These are phyloP conservation scores for Drosophila biarmipes DNA, from an alignment of 1,140 invertebrate genomes.

Conservation along the genomic window DNA sequence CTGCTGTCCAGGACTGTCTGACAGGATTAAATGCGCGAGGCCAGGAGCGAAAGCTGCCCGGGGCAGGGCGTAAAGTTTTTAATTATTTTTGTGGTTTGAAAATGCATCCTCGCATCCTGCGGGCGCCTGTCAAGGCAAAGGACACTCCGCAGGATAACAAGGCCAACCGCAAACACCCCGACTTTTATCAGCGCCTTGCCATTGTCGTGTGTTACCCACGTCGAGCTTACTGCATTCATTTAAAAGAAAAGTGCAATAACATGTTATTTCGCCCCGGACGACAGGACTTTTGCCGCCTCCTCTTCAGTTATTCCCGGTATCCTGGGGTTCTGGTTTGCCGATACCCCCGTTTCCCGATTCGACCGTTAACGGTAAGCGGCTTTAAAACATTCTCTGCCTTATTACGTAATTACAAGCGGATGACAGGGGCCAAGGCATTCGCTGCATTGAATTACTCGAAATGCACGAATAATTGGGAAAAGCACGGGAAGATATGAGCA, in stretches of 20 bases:
- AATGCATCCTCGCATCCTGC: conserved; percentile 51
- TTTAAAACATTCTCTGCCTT: conserved; percentile 74
- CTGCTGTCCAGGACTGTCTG: conserved; percentile 16
- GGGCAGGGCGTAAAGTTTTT: conserved; percentile 72
- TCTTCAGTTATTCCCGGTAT: background rate
- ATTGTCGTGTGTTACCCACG: conserved; percentile 56
- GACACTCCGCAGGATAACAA: conserved; percentile 3
- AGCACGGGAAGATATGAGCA: conserved; percentile 4
- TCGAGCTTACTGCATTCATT: conserved; percentile 54
- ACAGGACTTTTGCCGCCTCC: conserved; percentile 12
- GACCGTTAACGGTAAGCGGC: conserved; percentile 69
- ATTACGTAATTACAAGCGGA: conserved; percentile 76
- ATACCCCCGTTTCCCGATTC: background rate
- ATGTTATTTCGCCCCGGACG: conserved; percentile 65
- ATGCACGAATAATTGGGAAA: conserved; percentile 64
- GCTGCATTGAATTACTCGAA: conserved; percentile 59
- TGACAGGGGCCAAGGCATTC: conserved; percentile 58
- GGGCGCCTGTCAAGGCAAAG: conserved; percentile 33
- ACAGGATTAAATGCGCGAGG: conserved; percentile 50
- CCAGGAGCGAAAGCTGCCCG: background rate
- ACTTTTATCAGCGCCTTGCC: conserved; percentile 69
- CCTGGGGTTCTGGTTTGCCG: background rate
- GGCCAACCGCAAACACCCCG: conserved; percentile 61
- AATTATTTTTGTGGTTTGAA: conserved; percentile 80
- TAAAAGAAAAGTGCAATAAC: conserved; percentile 79